Evolutionary conservation across 2,113 vertebrate genomes (phyloP).

Genomic region (Hydrolagus affinis): DNA sequence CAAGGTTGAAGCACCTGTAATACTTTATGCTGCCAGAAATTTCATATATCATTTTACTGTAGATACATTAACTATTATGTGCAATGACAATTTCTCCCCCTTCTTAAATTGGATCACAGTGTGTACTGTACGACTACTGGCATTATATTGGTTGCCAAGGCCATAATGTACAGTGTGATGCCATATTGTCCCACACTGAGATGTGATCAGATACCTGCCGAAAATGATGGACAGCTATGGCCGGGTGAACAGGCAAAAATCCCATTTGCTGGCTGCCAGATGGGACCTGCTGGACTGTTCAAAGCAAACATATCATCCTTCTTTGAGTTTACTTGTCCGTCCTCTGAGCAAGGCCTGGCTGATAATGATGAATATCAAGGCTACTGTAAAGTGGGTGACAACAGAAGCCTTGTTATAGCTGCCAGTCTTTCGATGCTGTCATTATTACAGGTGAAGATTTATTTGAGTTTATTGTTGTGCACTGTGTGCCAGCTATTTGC

Average conservation of each 20-base stretch:
- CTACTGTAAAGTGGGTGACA: slow-evolving; percentile 74
- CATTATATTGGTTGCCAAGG: slow-evolving; percentile 48
- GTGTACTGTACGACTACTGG: slow-evolving; percentile 42
- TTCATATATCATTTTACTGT: slow-evolving; percentile 21
- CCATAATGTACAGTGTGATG: slow-evolving; percentile 52
- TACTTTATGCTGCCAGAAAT: slow-evolving; percentile 3
- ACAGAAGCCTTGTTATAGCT: slow-evolving; percentile 82
- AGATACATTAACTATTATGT: not conserved
- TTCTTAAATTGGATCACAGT: slow-evolving; percentile 43
- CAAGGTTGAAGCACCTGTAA: not conserved
- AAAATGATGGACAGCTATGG: slow-evolving; percentile 72
- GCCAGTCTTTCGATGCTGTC: slow-evolving; percentile 77
- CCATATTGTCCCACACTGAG: slow-evolving; percentile 70
- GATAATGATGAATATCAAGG: slow-evolving; percentile 82
- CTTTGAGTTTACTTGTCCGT: slow-evolving; percentile 73
- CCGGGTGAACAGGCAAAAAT: slow-evolving; percentile 62
- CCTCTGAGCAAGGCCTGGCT: slow-evolving; percentile 65
- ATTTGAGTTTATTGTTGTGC: slow-evolving; percentile 79
- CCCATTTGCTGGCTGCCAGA: slow-evolving; percentile 79
- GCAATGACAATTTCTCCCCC: slow-evolving; percentile 32
- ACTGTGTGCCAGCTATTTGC: slow-evolving; percentile 69
- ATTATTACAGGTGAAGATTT: slow-evolving; percentile 88
- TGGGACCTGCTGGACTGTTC: slow-evolving; percentile 81
- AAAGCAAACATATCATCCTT: slow-evolving; percentile 80
- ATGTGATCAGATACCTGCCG: slow-evolving; percentile 65